These are phyloP conservation scores for Molossus alvarezi DNA, from an alignment of 2,797 vertebrate genomes.

Conservation along the genomic window DNA sequence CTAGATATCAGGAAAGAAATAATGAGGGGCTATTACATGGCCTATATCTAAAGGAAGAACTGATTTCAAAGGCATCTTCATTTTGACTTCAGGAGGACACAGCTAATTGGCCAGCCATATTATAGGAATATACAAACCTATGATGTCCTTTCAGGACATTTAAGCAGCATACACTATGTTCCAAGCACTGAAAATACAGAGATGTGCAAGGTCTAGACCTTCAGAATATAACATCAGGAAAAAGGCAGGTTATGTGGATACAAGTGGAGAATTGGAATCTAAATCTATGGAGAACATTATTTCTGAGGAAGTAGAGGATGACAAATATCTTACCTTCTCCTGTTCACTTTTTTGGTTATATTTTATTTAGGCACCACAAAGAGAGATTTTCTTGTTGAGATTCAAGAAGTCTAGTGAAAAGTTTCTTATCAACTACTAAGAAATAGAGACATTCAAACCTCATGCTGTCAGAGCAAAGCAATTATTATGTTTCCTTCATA, in stretches of 20 bases:
- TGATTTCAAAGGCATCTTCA: slow-evolving; percentile 27
- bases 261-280: slow-evolving; percentile 46
- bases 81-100: background rate
- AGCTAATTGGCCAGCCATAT: background rate
- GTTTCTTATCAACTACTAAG: background rate
- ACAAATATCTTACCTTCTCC: slow-evolving; percentile 39
- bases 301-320: background rate
- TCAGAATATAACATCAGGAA: too few species aligned
- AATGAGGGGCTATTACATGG: background rate
- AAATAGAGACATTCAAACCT: background rate
- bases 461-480: slow-evolving; percentile 21
- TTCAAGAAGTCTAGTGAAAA: slow-evolving; percentile 36
- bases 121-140: background rate
- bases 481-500: slow-evolving; percentile 44
- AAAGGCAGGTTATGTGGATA: background rate
- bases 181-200: too few species aligned
- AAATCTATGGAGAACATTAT: background rate
- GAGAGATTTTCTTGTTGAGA: slow-evolving; percentile 26
- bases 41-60: background rate
- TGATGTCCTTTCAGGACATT: background rate
- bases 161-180: too few species aligned
- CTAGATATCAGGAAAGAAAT: too few species aligned
- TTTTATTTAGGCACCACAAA: slow-evolving; percentile 52
- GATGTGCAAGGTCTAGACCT: too few species aligned
- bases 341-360: slow-evolving; percentile 18